Percentiles rank a stretch among this genome's conserved stretches.
Conservation (phyloP, 2,888 invertebrate species). For the Tromatobia lineatoria region DNA sequence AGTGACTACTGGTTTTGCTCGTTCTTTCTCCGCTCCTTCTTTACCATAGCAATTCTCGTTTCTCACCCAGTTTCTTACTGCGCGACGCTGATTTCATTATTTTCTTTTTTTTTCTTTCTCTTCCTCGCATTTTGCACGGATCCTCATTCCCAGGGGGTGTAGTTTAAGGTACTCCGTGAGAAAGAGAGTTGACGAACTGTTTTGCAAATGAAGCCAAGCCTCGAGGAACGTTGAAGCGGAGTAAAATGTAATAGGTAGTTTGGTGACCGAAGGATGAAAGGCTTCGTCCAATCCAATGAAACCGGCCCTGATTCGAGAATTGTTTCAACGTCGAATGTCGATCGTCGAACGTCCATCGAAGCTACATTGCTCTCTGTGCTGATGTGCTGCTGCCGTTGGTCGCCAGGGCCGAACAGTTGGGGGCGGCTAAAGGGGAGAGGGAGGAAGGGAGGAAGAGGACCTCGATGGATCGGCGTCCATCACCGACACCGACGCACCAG, state of each 20-base stretch:
- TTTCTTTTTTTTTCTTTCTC: constrained; percentile 19
- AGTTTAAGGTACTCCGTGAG: constrained; percentile 54
- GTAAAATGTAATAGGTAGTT: constrained; percentile 6
- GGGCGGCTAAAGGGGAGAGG: constrained; percentile 29
- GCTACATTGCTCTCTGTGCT: constrained; percentile 6
- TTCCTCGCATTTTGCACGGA: constrained; percentile 48
- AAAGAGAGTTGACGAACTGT: constrained; percentile 65
- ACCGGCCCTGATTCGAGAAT: constrained; percentile 33
- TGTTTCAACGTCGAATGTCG: constrained; percentile 65
- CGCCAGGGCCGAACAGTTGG: constrained; percentile 27
- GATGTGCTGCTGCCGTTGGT: constrained; percentile 35
- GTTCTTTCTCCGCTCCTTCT: constrained; percentile 38
- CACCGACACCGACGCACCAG: constrained; percentile 71
- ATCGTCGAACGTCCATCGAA: constrained; percentile 57
- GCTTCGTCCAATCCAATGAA: constrained; percentile 33
- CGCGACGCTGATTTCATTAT: constrained; percentile 68
- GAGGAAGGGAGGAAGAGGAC: constrained; percentile 54
- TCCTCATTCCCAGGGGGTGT: constrained; percentile 10
- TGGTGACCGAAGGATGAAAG: constrained; percentile 28
- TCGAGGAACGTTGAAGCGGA: not conserved
- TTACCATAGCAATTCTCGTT: constrained; percentile 68
- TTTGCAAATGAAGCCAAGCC: constrained; percentile 63
- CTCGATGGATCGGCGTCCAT: constrained; percentile 73
- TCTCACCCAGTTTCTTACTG: constrained; percentile 69
- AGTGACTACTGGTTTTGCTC: constrained; percentile 67